These are phyloP conservation scores for Lamellibrachia columna DNA, from an alignment of 2,888 invertebrate species.

Conservation along the genomic window DNA sequence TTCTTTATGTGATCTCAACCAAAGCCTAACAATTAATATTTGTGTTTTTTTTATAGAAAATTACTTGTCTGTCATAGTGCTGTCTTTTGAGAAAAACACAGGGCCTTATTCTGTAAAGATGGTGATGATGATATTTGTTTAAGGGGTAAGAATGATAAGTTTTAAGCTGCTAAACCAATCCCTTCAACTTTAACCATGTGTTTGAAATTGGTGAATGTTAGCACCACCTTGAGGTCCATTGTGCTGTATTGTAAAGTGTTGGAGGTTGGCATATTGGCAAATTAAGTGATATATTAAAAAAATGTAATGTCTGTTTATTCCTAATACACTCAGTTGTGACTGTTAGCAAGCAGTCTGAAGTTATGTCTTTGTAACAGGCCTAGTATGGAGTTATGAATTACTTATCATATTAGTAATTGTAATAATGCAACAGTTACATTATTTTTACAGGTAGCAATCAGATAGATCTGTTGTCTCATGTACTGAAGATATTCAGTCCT, in stretches of 20 bases:
- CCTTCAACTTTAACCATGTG: neutral
- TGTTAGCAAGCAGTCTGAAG: neutral
- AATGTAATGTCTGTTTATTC: neutral
- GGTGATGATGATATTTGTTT: no score
- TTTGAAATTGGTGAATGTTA: neutral
- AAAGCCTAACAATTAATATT: no score
- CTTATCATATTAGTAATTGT: neutral
- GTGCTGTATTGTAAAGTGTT: neutral
- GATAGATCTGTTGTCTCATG: neutral
- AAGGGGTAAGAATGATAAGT: neutral
- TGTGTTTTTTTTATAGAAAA: no score
- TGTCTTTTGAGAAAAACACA: no score
- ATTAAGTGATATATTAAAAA: neutral
- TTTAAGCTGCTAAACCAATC: neutral
- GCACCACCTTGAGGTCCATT: neutral
- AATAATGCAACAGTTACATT: neutral
- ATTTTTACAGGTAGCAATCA: neutral
- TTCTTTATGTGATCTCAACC: no score
- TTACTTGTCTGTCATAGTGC: no score
- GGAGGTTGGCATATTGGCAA: neutral
- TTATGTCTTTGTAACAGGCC: neutral
- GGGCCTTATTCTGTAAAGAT: no score
- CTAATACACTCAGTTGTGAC: neutral
- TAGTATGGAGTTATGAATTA: neutral
- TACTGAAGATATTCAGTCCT: neutral